Evolutionary conservation across 2,888 invertebrate genomes (phyloP).

Genomic region (Microplitis manilae): DNA sequence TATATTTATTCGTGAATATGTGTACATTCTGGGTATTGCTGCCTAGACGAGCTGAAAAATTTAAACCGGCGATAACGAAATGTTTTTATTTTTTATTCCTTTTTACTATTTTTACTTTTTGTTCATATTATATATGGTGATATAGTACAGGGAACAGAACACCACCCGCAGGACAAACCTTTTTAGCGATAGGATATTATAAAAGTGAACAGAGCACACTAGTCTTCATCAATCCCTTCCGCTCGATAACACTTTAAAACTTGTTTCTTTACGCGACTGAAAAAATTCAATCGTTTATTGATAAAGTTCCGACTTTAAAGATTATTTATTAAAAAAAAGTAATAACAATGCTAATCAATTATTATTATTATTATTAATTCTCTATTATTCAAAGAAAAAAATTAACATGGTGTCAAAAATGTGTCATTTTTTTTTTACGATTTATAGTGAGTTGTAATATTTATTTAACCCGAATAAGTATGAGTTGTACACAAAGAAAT

Average conservation of each 20-base stretch:
- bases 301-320: neutral
- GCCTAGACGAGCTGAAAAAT: constrained; percentile 17
- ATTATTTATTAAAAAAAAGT: no score
- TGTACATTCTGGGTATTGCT: neutral
- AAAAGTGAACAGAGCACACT: neutral
- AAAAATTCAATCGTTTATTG: constrained; percentile 22
- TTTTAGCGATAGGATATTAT: constrained; percentile 11
- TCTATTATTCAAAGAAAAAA: no score
- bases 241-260: constrained; percentile 22
- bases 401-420: no score
- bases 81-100: neutral
- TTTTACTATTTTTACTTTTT: neutral
- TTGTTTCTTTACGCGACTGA: constrained; percentile 24
- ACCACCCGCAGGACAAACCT: constrained; percentile 14
- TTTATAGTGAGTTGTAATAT: no score
- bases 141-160: neutral
- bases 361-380: no score
- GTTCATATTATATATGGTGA: neutral
- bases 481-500: neutral
- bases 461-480: neutral
- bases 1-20: constrained; percentile 1
- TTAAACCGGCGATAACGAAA: neutral
- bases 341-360: no score
- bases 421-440: no score
- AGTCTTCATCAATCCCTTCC: constrained; percentile 15